These are phyloP conservation scores for Decapterus maruadsi DNA, from an alignment of 2,797 vertebrate species.

Conservation along the genomic window DNA sequence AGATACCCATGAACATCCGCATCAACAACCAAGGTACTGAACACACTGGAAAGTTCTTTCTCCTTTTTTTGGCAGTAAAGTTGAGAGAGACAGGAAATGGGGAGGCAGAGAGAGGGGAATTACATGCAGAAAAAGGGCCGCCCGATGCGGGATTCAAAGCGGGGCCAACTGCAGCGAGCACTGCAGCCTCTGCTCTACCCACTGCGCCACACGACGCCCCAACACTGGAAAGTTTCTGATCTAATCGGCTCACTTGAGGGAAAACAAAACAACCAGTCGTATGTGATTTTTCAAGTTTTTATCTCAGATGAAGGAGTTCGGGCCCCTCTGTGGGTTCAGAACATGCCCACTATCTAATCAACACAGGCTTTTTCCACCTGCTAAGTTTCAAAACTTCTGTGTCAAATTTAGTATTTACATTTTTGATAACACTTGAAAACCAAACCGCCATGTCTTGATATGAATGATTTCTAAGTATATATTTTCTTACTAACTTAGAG, in stretches of 20 bases:
- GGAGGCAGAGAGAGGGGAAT: too few species aligned
- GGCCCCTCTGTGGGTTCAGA: not conserved
- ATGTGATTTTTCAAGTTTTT: slow-evolving; percentile 18
- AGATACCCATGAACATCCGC: slow-evolving; percentile 98
- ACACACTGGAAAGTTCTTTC: not conserved
- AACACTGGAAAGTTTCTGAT: not conserved
- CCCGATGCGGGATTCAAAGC: too few species aligned
- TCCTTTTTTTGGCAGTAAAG: too few species aligned
- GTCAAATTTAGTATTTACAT: slow-evolving; percentile 8
- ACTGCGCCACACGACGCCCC: too few species aligned
- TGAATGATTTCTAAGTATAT: too few species aligned
- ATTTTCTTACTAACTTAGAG: too few species aligned
- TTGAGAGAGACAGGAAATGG: too few species aligned
- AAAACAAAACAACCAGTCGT: slow-evolving; percentile 3
- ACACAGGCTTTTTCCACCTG: not conserved
- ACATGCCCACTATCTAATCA: slow-evolving; percentile 16
- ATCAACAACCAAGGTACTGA: slow-evolving; percentile 94
- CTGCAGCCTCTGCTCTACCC: too few species aligned
- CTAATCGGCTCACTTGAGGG: not conserved
- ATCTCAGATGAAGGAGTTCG: not conserved
- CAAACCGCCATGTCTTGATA: not conserved
- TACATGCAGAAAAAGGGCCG: too few species aligned
- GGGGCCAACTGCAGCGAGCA: too few species aligned
- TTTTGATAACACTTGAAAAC: not conserved
- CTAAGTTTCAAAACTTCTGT: not conserved